Evolutionary conservation across 2,113 vertebrate species (phyloP), one percentile per base, ranked within the genome.

Genomic region (Onychostruthus taczanowskii): DNA sequence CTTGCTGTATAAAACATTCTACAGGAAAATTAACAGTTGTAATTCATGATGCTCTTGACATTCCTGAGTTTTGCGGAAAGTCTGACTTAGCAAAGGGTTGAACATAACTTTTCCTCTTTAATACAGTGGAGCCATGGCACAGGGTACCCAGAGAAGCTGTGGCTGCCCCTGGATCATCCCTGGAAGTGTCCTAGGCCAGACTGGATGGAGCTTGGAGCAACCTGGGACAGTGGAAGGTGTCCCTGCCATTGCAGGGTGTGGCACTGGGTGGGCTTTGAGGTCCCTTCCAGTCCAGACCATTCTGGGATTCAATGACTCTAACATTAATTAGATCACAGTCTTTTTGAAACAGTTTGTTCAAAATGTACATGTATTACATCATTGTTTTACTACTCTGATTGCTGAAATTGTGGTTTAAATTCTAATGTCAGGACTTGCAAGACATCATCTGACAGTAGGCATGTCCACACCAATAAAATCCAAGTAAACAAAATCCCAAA

Each of bases 181-280:
- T 82, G 62, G 7, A 0, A 68, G 17, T 53, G 46, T 1, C n/a
- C 87, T 7, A 55, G 47, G 39, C 30, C 53, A 41, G 78, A 8
- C 0, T 75, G 86, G 86, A 73, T 0, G 0, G 44, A 5, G 28
- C 37, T 74, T 44, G 87, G 47, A 69, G 21, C 14, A 16, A 0
- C 16, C 46, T 68, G 87, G 28, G n/a, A 0, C 0, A 2, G 17
- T 47, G 47, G 70, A 4, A 62, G 14, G 9, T 47, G 62, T 53
- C 62, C 55, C 41, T 83, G 55, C 13, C 28, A 10, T 26, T 23
- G 33, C 10, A 39, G 13, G 20, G 14, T 11, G 4, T 61, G 69
- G 16, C 0, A 52, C 19, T 39, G 11, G 3, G 2, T 46, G 69
- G 23, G 7, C 7, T 75, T 75, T 68, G 0, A n/a, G 16, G 9